These are phyloP conservation scores for Oryzias woworae DNA, from an alignment of 2,113 vertebrate genomes.

Conservation along the genomic window DNA sequence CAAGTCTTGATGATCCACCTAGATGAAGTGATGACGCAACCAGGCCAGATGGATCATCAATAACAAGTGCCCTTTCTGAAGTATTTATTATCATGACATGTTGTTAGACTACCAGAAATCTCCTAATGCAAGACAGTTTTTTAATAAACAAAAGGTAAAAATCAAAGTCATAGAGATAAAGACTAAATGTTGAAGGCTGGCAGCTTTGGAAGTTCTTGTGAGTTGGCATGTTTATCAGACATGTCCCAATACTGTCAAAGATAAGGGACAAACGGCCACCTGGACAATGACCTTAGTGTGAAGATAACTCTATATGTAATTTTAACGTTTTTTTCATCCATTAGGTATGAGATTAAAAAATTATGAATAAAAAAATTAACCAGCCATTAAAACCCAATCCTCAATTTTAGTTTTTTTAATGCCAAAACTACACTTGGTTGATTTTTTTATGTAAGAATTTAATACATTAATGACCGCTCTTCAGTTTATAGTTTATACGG, in stretches of 20 bases:
- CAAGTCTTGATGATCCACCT: slow-evolving; percentile 16
- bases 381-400: no score
- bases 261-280: slow-evolving; percentile 34
- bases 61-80: slow-evolving; percentile 9
- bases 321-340: no score
- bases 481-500: no score
- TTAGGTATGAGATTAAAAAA: no score
- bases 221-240: slow-evolving; percentile 56
- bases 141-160: neutral
- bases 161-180: neutral
- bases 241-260: slow-evolving; percentile 43
- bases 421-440: no score
- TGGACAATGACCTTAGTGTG: slow-evolving; percentile 54
- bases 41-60: slow-evolving; percentile 25
- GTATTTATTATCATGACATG: neutral
- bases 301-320: no score
- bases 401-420: no score
- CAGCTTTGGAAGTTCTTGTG: slow-evolving; percentile 19
- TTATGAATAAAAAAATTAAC: no score
- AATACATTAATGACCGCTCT: no score
- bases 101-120: neutral
- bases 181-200: slow-evolving; percentile 26
- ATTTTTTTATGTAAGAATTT: no score
- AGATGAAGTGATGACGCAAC: slow-evolving; percentile 21
- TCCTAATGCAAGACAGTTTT: neutral